Evolutionary conservation across 2,888 invertebrate species (phyloP), one percentile per base, ranked within the genome.

Genomic region (Gerris lacustris): DNA sequence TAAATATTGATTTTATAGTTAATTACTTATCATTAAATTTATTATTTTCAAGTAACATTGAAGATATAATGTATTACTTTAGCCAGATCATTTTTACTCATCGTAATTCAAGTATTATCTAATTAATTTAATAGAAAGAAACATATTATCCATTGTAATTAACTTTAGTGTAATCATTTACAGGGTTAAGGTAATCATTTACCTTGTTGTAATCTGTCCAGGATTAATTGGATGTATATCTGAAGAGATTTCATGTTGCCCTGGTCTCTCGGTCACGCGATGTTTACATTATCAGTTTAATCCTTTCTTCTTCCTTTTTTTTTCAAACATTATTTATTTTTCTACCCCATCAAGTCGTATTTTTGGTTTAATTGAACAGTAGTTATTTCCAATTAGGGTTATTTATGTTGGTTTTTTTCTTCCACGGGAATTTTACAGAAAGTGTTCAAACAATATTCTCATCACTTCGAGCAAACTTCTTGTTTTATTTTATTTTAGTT

Each of bases 221-320:
- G 55, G 55, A 55, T 55, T 55, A 55, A 55, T 55, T 55, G 55
- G 55, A 55, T 55, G 15, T 55, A 55, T 55, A 55, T 55, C 55
- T 55, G 55, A 11, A 55, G 31, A 55, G 55, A 55, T 55, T 55
- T 55, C 55, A 55, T 55, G 55, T 15, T 55, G 55, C 11, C 15
- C 15, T 55, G 55, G 55, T 5, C 55, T 11, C 55, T 15, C 55
- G 15, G 55, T 55, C 55, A 55, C 55, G 55, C 55, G 5, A 55
- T 55, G 55, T 55, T 55, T 55, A 55, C 15, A 55, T 55, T 55
- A 55, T 55, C 55, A 55, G 55, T 55, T 55, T 55, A 55, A 55
- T 55, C 55, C 55, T 55, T 55, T 55, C 55, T 55, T 55, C 55
- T 55, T 15, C 15, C 55, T 9, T 55, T 15, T 55, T 55, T 9